phyloP scores from a whole-genome alignment of 2,797 vertebrate genomes.

The Clamator glandarius region DNA sequence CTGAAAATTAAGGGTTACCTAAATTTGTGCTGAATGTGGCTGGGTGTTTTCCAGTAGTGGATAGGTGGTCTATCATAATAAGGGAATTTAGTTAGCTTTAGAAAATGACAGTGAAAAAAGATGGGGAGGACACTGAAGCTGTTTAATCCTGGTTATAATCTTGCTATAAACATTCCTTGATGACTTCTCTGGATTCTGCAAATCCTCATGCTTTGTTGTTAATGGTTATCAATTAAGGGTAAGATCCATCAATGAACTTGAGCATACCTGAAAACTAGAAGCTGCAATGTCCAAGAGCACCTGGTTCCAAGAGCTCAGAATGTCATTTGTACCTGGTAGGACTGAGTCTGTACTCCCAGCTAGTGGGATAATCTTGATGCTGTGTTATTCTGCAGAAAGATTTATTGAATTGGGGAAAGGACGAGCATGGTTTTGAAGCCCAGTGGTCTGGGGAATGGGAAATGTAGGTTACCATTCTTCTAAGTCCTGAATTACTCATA shows the following conservation, averaged over 20 bases:
- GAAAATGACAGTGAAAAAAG: background rate
- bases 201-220: background rate
- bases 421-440: background rate
- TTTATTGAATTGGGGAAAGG: background rate
- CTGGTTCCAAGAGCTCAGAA: background rate
- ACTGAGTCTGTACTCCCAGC: background rate
- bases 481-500: background rate
- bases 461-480: background rate
- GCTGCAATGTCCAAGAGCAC: background rate
- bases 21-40: background rate
- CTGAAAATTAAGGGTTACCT: background rate
- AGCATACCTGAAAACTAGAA: background rate
- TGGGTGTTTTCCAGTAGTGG: background rate
- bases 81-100: background rate
- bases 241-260: background rate
- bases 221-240: background rate
- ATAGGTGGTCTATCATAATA: background rate
- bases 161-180: background rate
- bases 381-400: background rate
- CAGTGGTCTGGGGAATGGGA: background rate
- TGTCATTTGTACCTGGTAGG: accelerated
- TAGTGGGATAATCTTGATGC: background rate
- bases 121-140: background rate
- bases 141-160: background rate
- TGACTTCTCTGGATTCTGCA: background rate